Percentiles rank a stretch among this genome's conserved stretches.
Evolutionary conservation across 2,888 invertebrate species (phyloP).

Genomic region (Schizaphis graminum): DNA sequence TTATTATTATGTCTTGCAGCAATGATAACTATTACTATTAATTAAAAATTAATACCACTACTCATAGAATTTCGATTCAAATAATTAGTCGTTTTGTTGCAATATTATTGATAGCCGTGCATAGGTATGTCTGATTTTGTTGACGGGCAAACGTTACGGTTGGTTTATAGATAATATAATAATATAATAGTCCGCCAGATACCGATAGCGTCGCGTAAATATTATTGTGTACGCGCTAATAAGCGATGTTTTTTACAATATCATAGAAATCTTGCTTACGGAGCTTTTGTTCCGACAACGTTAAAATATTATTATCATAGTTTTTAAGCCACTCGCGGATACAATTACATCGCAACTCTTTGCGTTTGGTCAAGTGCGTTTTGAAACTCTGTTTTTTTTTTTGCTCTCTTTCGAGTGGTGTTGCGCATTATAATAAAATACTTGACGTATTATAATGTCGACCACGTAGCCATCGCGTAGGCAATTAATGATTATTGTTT

Average conservation of each 20-base stretch:
- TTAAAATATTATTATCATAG: not conserved
- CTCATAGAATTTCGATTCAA: too few species aligned
- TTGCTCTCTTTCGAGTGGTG: not conserved
- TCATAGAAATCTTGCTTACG: not conserved
- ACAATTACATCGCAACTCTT: not conserved
- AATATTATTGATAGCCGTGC: not conserved
- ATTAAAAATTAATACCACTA: too few species aligned
- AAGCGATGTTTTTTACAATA: not conserved
- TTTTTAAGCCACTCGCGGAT: not conserved
- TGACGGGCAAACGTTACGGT: not conserved
- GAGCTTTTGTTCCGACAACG: not conserved
- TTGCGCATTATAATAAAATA: not conserved
- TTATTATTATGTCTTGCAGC: too few species aligned
- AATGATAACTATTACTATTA: too few species aligned
- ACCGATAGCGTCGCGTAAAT: constrained; percentile 30
- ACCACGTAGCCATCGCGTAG: not conserved
- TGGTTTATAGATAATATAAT: too few species aligned
- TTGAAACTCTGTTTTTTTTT: not conserved
- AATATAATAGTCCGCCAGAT: constrained; percentile 46
- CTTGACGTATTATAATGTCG: not conserved
- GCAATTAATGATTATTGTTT: not conserved
- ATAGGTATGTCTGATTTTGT: not conserved
- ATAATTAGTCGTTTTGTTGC: too few species aligned
- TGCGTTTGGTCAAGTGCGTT: constrained; percentile 4
- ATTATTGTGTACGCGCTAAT: not conserved